phyloP scores from a whole-genome alignment of 2,888 invertebrate species.

The Platyscelio sp. region DNA sequence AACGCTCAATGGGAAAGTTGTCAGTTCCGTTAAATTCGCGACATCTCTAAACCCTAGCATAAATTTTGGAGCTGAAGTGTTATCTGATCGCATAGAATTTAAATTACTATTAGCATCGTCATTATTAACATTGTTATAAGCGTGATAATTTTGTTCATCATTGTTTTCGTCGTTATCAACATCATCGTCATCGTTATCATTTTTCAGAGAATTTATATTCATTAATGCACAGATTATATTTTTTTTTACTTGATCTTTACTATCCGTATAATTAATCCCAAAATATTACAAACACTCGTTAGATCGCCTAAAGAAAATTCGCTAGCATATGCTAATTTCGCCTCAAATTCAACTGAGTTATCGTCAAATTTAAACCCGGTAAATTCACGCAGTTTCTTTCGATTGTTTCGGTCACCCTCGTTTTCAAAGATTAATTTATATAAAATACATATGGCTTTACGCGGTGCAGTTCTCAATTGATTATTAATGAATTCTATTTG shows the following conservation, averaged over 20 bases:
- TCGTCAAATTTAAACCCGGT: too few species aligned
- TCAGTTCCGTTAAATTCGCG: slow-evolving; percentile 3
- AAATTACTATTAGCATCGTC: too few species aligned
- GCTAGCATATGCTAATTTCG: too few species aligned
- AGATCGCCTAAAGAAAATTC: too few species aligned
- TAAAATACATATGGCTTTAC: neutral
- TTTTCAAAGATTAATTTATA: neutral
- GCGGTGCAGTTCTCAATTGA: neutral
- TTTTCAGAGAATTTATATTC: neutral
- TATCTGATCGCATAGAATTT: neutral
- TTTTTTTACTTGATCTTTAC: neutral
- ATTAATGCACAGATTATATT: neutral
- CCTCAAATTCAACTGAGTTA: too few species aligned
- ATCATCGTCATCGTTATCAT: neutral
- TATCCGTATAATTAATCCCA: neutral
- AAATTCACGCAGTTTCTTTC: too few species aligned
- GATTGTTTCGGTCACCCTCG: too few species aligned
- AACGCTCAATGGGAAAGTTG: slow-evolving; percentile 1
- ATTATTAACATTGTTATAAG: too few species aligned
- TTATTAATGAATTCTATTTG: slow-evolving; percentile 6
- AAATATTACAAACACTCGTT: slow-evolving; percentile 1
- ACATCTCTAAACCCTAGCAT: neutral
- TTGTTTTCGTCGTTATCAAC: neutral
- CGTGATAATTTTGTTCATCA: neutral
- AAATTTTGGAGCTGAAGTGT: neutral